Conservation (phyloP, 2,113 vertebrate species). For the Galbula dea region DNA sequence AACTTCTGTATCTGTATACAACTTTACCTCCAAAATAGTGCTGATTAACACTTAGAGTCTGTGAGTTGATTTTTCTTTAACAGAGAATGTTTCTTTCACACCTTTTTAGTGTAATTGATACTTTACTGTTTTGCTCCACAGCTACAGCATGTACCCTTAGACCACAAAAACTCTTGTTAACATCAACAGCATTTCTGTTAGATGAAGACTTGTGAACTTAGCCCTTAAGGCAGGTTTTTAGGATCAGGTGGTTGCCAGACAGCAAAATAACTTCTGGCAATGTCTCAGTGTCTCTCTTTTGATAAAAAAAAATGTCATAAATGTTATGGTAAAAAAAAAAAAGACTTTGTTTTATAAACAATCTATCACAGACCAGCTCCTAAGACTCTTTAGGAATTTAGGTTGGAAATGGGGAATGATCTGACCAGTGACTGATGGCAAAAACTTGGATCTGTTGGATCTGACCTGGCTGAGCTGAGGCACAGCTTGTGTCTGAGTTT, state of each 20-base stretch:
- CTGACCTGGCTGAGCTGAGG: accelerated
- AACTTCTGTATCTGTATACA: neutral
- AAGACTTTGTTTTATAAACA: neutral
- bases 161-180: neutral
- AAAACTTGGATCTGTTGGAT: neutral
- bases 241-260: neutral
- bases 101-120: neutral
- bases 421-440: neutral
- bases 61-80: neutral
- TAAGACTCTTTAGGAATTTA: neutral
- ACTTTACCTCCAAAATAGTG: neutral
- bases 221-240: neutral
- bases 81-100: neutral
- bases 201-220: neutral
- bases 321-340: neutral
- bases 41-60: neutral
- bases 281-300: neutral
- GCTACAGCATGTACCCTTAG: neutral
- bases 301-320: neutral
- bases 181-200: neutral
- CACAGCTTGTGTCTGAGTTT: neutral
- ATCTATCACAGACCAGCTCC: neutral
- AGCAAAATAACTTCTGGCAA: neutral
- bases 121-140: neutral
- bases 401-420: neutral